Conservation (phyloP, 2,113 vertebrate genomes). For the Egretta garzetta region DNA sequence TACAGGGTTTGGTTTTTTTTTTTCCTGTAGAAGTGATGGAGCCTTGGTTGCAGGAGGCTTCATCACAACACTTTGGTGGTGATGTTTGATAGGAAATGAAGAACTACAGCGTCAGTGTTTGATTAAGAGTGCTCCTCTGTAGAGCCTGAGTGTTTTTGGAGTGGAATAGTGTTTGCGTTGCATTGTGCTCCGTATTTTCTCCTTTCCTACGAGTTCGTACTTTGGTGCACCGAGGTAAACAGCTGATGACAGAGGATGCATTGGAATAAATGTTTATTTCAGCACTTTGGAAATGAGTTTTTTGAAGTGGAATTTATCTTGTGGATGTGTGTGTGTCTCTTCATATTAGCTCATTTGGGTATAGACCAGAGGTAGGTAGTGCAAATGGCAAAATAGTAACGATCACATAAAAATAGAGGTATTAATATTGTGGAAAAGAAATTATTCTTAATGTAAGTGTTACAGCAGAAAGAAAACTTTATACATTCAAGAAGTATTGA, state of each 20-base stretch:
- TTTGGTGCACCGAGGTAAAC: not conserved
- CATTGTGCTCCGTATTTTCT: not conserved
- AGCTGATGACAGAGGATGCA: not conserved
- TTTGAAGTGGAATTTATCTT: constrained; percentile 46
- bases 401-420: not conserved
- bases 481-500: not conserved
- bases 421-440: not conserved
- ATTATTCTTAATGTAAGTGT: not conserved
- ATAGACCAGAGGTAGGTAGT: not conserved
- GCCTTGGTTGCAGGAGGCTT: not conserved
- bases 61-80: not conserved
- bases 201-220: not conserved
- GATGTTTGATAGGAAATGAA: not conserved
- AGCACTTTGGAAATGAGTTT: constrained; percentile 53
- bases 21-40: not conserved
- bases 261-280: constrained; percentile 34
- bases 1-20: not conserved
- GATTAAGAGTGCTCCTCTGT: not conserved
- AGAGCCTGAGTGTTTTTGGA: not conserved
- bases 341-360: not conserved
- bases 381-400: not conserved
- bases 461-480: not conserved
- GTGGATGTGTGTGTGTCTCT: constrained; percentile 3
- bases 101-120: not conserved
- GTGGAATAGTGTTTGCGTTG: not conserved